Evolutionary conservation across 2,113 vertebrate genomes (phyloP), one percentile per base, ranked within the genome.

Genomic region (Parus major): DNA sequence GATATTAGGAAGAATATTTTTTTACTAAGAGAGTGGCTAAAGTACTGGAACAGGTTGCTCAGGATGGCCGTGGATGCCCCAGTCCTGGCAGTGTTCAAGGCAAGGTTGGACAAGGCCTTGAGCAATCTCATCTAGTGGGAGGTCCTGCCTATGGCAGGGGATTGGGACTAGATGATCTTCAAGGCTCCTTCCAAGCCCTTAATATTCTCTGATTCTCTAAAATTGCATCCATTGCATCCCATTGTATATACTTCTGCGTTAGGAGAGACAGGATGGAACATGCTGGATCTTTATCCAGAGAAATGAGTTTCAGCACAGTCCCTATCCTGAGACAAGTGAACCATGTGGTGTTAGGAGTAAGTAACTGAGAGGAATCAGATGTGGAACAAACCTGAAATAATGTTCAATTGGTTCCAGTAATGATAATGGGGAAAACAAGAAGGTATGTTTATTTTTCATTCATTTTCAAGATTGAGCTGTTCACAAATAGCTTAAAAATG

Each of bases 1-100:
- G 39, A 39, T 7, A 60, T 39, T 36, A 44, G 9, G 19, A n/a
- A n/a, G n/a, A n/a, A 22, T 7, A 15, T 7, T 66, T 36, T 68
- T 36, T 60, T 46, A 8, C 11, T 52, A 0, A 6, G 44, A 27
- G 10, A 1, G 1, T 59, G 17, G 25, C 36, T 44, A 9, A 60
- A 22, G 1, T 1, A 4, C 14, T 68, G 53, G 14, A 52, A 8
- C 2, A 52, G 44, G 5, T 42, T 68, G 13, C 17, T 2, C 53
- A 33, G 15, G 11, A 14, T 8, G 6, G 14, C 15, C 33, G 18
- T 44, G 22, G 46, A 15, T 86, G 33, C 22, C 11, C 11, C 21
- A 31, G 0, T 2, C 4, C 11, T 50, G 44, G 10, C 5, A 59
- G 52, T 66, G 44, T 36, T 60, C 46, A 59, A 36, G 71, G 35